These are phyloP conservation scores for Limnodromus scolopaceus DNA, from an alignment of 2,797 vertebrate genomes.

Conservation along the genomic window DNA sequence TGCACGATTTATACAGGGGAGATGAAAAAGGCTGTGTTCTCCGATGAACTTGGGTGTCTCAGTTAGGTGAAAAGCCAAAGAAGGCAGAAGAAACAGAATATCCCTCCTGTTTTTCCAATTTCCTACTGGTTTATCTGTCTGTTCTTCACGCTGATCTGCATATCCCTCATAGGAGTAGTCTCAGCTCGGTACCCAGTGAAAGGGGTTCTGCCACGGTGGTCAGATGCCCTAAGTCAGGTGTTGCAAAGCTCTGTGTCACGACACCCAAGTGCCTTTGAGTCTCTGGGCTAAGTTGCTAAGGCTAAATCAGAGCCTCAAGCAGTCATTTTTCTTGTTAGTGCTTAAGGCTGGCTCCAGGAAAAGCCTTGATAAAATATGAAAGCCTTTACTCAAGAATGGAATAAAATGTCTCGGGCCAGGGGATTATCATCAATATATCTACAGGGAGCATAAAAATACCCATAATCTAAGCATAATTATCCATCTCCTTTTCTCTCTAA, in stretches of 20 bases:
- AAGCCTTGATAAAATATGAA: slow-evolving; percentile 52
- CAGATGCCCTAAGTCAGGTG: neutral
- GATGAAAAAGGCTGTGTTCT: neutral
- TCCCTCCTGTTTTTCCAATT: neutral
- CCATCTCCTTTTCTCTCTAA: neutral
- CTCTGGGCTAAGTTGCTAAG: neutral
- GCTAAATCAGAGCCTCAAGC: neutral
- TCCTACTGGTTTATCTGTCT: neutral
- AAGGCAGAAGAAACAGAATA: neutral
- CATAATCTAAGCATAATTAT: slow-evolving; percentile 5
- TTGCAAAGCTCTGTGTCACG: neutral
- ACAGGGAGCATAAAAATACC: neutral
- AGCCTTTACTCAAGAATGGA: slow-evolving; percentile 24
- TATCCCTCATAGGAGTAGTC: neutral
- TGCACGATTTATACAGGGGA: neutral
- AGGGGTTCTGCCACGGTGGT: neutral
- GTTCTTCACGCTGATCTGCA: neutral
- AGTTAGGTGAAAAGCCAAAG: neutral
- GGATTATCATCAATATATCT: slow-evolving; percentile 5
- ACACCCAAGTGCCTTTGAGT: neutral
- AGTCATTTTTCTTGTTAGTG: slow-evolving; percentile 15
- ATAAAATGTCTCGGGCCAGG: neutral
- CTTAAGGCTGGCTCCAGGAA: slow-evolving; percentile 30
- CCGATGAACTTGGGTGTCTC: neutral
- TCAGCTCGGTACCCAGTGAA: neutral